Evolutionary conservation across 2,888 invertebrate species (phyloP).

Genomic region (Dichetophora obliterata): DNA sequence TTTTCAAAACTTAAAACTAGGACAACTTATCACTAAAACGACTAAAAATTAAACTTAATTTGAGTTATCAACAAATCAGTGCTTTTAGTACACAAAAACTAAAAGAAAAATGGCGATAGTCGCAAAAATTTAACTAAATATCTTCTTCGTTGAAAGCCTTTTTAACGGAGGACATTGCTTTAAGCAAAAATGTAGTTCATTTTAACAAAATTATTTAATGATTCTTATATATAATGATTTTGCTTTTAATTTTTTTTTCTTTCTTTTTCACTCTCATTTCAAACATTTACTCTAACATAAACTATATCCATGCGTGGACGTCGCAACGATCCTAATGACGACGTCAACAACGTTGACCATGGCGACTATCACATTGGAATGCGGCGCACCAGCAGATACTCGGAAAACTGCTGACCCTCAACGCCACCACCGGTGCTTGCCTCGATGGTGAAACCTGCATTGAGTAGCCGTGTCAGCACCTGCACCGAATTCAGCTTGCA

Average conservation of each 20-base stretch:
- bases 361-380: slow-evolving; percentile 69
- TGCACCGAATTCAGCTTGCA: slow-evolving; percentile 91
- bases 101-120: background rate
- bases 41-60: slow-evolving; percentile 1
- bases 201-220: background rate
- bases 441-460: slow-evolving; percentile 82
- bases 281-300: slow-evolving; percentile 46
- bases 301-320: slow-evolving; percentile 39
- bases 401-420: slow-evolving; percentile 90
- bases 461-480: slow-evolving; percentile 84
- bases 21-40: slow-evolving; percentile 21
- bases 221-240: background rate
- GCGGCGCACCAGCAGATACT: slow-evolving; percentile 83
- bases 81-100: slow-evolving; percentile 15
- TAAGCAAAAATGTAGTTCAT: slow-evolving; percentile 9
- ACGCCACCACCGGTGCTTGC: slow-evolving; percentile 90
- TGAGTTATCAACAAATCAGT: slow-evolving; percentile 32
- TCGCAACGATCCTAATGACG: background rate
- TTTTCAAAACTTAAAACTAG: slow-evolving; percentile 2
- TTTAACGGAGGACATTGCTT: background rate
- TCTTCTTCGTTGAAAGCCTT: background rate
- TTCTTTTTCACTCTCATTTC: slow-evolving; percentile 20
- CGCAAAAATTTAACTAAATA: background rate
- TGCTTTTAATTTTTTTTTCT: background rate
- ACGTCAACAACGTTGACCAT: background rate